Evolutionary conservation across 2,888 invertebrate genomes (phyloP).

Genomic region (Mactromeris polynyma): DNA sequence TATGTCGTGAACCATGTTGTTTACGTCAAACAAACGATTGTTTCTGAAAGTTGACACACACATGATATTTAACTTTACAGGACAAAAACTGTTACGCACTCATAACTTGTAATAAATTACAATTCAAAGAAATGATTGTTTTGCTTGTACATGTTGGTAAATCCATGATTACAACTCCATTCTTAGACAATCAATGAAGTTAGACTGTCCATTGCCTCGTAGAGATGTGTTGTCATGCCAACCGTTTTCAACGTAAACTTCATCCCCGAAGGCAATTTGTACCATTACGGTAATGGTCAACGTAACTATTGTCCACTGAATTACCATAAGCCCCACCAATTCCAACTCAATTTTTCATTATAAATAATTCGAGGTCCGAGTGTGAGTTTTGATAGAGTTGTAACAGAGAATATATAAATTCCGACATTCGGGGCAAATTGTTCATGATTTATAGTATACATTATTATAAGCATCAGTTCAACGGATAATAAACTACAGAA

Average conservation of each 20-base stretch:
- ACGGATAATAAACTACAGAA: no score
- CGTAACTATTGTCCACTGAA: background rate
- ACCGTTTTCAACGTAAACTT: slow-evolving; percentile 27
- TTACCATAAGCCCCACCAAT: slow-evolving; percentile 15
- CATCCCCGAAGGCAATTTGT: slow-evolving; percentile 15
- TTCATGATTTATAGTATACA: no score
- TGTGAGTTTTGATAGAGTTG: background rate
- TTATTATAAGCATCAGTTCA: no score
- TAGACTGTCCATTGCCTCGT: background rate
- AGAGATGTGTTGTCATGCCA: background rate
- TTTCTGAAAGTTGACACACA: background rate
- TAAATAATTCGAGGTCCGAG: background rate
- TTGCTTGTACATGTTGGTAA: no score
- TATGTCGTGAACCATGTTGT: background rate
- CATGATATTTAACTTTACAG: no score
- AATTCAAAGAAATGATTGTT: no score
- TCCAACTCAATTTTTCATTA: background rate
- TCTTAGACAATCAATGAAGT: slow-evolving; percentile 29
- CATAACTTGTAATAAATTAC: no score
- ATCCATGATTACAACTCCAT: background rate
- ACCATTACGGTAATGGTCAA: slow-evolving; percentile 16
- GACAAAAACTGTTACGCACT: no score
- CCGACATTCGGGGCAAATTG: slow-evolving; percentile 27
- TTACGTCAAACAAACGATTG: background rate
- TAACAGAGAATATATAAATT: slow-evolving; percentile 31